phyloP scores from a whole-genome alignment of 2,797 vertebrate genomes.

The Cynopterus sphinx region DNA sequence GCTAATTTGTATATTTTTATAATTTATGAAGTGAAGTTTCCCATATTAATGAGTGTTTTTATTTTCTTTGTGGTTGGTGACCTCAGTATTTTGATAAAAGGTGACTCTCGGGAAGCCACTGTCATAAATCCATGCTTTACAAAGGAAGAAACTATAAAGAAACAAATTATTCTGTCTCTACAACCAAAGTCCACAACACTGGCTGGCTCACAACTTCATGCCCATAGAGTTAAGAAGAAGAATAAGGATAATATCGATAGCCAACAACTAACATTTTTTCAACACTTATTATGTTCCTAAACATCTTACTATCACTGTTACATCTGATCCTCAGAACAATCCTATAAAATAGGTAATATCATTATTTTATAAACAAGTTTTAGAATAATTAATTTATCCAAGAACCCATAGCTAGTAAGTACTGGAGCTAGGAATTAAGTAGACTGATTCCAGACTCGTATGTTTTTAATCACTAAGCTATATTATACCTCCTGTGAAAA shows the following conservation, averaged over 20 bases:
- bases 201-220: not conserved
- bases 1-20: conserved; percentile 1
- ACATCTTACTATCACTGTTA: not conserved
- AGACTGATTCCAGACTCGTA: not conserved
- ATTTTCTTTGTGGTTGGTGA: conserved; percentile 3
- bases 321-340: not conserved
- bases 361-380: conserved; percentile 26
- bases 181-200: not conserved
- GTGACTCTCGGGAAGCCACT: not conserved
- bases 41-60: not conserved
- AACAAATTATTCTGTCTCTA: not conserved
- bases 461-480: conserved; percentile 1
- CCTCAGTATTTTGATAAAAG: not conserved
- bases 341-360: not conserved
- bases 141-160: conserved; percentile 16
- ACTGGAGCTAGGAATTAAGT: not conserved
- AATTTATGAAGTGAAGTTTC: not conserved
- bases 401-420: not conserved
- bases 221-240: not conserved
- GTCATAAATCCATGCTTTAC: not conserved
- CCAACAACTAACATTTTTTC: not conserved
- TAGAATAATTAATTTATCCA: conserved; percentile 25
- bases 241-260: not conserved
- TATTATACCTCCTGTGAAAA: not conserved
- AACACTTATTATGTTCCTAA: not conserved